Evolutionary conservation across 2,888 invertebrate genomes (phyloP).

Genomic region (Parnassius mnemosyne): DNA sequence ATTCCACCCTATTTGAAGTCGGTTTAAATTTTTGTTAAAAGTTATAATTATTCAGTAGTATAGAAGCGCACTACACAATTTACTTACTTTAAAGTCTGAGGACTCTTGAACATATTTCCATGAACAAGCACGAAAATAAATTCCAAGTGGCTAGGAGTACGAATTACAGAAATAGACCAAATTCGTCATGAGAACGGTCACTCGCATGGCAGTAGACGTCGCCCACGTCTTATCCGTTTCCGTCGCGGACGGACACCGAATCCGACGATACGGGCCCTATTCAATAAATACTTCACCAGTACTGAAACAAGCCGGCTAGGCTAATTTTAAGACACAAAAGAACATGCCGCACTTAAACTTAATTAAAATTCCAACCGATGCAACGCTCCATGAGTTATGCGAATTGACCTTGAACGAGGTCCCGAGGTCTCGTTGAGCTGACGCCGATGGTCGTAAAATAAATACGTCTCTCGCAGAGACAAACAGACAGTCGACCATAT

Average conservation of each 20-base stretch:
- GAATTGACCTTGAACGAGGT: conserved; percentile 70
- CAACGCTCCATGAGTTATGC: conserved; percentile 46
- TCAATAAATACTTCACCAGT: conserved; percentile 32
- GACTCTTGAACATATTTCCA: conserved; percentile 39
- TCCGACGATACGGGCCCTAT: conserved; percentile 45
- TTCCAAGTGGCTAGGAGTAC: conserved; percentile 40
- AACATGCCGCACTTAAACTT: conserved; percentile 1
- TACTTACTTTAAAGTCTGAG: too few relatives aligned
- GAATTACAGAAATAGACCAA: conserved; percentile 57
- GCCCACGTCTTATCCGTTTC: conserved; percentile 69
- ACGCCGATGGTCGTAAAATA: conserved; percentile 74
- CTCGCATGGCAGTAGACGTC: conserved; percentile 62
- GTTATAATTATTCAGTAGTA: too few relatives aligned
- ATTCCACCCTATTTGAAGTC: too few relatives aligned
- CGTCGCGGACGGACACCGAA: conserved; percentile 49
- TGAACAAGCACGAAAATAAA: conserved; percentile 44
- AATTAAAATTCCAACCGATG: conserved; percentile 45
- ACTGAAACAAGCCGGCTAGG: conserved; percentile 8
- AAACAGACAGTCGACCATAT: conserved; percentile 66
- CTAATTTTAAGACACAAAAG: conserved; percentile 23
- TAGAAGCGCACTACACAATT: too few relatives aligned
- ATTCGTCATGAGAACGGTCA: conserved; percentile 67
- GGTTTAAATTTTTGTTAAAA: too few relatives aligned
- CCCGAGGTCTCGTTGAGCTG: conserved; percentile 65
- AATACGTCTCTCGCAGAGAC: conserved; percentile 68